Evolutionary conservation across 2,113 vertebrate species (phyloP).

Genomic region (Oreamnos americanus): DNA sequence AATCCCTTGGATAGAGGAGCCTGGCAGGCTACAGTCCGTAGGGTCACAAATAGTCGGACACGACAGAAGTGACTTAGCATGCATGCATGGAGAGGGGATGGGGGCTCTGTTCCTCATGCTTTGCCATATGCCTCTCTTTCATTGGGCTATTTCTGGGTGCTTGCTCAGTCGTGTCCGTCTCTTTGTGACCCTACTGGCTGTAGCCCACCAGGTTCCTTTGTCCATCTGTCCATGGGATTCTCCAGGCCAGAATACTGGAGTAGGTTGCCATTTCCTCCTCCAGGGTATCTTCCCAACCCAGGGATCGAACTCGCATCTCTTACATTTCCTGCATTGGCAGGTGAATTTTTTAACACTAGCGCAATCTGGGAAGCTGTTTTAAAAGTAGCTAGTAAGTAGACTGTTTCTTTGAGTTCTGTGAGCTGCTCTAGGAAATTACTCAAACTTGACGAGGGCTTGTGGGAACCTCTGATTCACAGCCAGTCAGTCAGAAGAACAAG

Average conservation of each 20-base stretch:
- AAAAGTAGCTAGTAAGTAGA: neutral
- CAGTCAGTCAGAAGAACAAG: neutral
- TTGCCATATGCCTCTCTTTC: neutral
- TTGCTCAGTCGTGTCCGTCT: neutral
- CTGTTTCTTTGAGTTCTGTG: neutral
- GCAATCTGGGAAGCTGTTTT: neutral
- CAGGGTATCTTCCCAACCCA: neutral
- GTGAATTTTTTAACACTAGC: neutral
- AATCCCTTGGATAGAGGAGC: neutral
- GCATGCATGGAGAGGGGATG: neutral
- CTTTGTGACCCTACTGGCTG: neutral
- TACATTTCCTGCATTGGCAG: neutral
- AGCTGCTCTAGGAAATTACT: neutral
- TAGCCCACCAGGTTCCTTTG: neutral
- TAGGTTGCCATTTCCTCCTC: neutral
- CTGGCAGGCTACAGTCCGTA: neutral
- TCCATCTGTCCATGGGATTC: neutral
- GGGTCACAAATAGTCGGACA: accelerated
- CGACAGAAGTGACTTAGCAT: neutral
- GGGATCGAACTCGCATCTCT: neutral
- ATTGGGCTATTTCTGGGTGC: neutral
- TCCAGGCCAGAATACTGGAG: neutral
- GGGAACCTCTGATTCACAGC: neutral
- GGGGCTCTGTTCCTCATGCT: neutral
- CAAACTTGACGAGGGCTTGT: neutral